Conservation (phyloP, 1,140 invertebrate species). For the Geopemphigus sp. region DNA sequence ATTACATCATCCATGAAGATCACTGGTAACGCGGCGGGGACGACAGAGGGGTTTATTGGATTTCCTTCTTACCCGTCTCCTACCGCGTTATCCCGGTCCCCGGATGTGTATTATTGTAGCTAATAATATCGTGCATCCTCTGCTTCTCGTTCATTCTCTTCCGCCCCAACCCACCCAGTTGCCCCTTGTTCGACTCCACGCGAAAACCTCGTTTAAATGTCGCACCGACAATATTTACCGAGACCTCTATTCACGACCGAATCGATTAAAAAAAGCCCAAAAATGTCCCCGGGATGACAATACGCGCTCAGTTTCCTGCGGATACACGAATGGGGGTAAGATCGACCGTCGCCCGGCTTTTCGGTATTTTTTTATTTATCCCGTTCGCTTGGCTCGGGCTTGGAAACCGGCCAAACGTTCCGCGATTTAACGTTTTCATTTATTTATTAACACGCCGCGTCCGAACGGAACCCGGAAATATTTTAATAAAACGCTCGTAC, state of each 20-base stretch:
- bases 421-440: not conserved
- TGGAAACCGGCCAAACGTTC: not conserved
- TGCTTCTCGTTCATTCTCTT: not conserved
- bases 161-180: not conserved
- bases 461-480: not conserved
- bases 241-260: conserved; percentile 17
- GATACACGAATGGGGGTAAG: not conserved
- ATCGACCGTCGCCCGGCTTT: not conserved
- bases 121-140: conserved; percentile 38
- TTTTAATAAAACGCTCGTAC: not conserved
- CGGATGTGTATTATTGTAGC: conserved; percentile 49
- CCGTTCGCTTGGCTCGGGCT: not conserved
- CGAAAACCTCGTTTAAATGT: conserved; percentile 26
- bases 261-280: conserved; percentile 8
- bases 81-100: not conserved
- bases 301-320: not conserved
- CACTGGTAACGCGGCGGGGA: not conserved
- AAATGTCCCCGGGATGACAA: not conserved
- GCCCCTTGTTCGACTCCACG: not conserved
- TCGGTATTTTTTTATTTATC: conserved; percentile 1
- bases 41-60: conserved; percentile 34
- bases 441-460: not conserved
- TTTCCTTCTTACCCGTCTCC: conserved; percentile 1
- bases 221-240: conserved; percentile 30
- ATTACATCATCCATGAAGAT: conserved; percentile 42